A percentile compares a stretch with the other conserved stretches of the same genome.
phyloP scores from a whole-genome alignment of 2,888 invertebrate species.

The Caenorhabditis uteleia region DNA sequence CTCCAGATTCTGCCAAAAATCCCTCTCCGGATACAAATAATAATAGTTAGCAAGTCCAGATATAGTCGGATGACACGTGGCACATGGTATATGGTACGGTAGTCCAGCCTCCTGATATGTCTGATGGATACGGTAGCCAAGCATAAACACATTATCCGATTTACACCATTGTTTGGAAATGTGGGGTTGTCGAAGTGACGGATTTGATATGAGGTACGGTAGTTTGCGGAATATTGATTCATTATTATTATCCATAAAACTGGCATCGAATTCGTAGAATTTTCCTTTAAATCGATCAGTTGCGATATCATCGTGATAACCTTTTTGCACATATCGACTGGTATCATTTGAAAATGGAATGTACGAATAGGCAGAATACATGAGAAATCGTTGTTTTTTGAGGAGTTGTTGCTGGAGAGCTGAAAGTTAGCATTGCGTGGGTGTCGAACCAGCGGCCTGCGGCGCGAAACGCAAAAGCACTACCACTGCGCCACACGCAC shows the following conservation, averaged over 20 bases:
- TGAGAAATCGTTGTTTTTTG: too few species aligned
- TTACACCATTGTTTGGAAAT: slow-evolving; percentile 20
- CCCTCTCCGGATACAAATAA: slow-evolving; percentile 24
- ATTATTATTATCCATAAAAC: slow-evolving; percentile 5
- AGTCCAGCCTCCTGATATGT: slow-evolving; percentile 13
- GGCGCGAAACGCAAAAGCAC: too few species aligned
- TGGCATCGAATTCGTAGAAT: slow-evolving; percentile 15
- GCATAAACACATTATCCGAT: slow-evolving; percentile 8
- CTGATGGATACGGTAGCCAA: slow-evolving; percentile 25
- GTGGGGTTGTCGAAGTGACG: slow-evolving; percentile 9
- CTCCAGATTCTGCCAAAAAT: slow-evolving; percentile 16
- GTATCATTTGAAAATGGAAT: slow-evolving; percentile 9
- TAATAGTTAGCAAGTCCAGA: slow-evolving; percentile 18
- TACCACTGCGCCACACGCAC: too few species aligned
- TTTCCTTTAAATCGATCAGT: not conserved
- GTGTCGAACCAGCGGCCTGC: too few species aligned
- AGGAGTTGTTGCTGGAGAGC: too few species aligned
- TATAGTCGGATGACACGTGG: slow-evolving; percentile 29
- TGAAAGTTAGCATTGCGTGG: too few species aligned
- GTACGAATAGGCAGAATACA: slow-evolving; percentile 9
- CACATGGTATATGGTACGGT: slow-evolving; percentile 13
- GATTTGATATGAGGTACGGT: slow-evolving; percentile 32
- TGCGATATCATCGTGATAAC: not conserved
- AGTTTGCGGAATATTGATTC: slow-evolving; percentile 26
- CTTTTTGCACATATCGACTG: not conserved